phyloP scores from a whole-genome alignment of 2,888 invertebrate species.

The Cancer borealis region DNA sequence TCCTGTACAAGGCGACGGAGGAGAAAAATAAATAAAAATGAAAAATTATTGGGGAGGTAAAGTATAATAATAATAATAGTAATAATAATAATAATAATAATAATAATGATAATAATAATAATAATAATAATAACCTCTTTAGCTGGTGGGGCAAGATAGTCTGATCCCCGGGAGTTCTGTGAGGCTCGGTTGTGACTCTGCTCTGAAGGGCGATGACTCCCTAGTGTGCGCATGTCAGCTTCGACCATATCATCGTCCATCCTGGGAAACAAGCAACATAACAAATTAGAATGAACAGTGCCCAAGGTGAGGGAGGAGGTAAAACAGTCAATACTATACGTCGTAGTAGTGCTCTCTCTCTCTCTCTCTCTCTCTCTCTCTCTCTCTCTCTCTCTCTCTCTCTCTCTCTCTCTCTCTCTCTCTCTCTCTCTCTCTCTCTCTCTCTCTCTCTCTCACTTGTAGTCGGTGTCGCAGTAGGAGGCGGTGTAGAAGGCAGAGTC shows the following conservation, averaged over 20 bases:
- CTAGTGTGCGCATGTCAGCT: constrained; percentile 63
- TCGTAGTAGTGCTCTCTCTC: background rate
- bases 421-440: constrained; percentile 48
- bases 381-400: constrained; percentile 47
- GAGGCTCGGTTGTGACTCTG: constrained; percentile 61
- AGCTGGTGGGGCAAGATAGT: constrained; percentile 60
- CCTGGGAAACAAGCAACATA: constrained; percentile 31
- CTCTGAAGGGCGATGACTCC: constrained; percentile 65
- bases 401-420: constrained; percentile 27
- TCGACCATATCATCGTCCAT: constrained; percentile 72
- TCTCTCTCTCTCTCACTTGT: constrained; percentile 82
- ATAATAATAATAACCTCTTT: constrained; percentile 56
- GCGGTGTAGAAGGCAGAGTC: constrained; percentile 80
- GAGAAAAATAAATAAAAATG: background rate
- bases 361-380: constrained; percentile 24
- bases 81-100: background rate
- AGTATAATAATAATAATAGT: background rate
- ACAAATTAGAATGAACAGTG: background rate
- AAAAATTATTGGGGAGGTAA: background rate
- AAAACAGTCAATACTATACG: background rate
- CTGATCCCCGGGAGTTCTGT: constrained; percentile 70
- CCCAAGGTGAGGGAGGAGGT: background rate
- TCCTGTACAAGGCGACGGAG: constrained; percentile 65
- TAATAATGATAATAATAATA: background rate
- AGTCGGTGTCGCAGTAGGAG: constrained; percentile 88